phyloP scores from a whole-genome alignment of 2,797 vertebrate species.

The Enteromius treurensis region DNA sequence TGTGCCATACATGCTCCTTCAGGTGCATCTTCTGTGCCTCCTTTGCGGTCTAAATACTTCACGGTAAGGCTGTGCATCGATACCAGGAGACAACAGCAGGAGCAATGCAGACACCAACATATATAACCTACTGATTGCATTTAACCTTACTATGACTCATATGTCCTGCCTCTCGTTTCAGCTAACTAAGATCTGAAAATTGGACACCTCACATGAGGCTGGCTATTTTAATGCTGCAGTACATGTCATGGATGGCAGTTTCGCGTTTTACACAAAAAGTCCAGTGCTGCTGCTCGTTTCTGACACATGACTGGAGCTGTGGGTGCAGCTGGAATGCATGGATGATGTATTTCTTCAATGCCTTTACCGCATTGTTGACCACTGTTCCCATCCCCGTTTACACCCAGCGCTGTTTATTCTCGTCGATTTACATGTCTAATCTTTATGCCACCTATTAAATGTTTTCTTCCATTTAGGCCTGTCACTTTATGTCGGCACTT shows the following conservation, averaged over 20 bases:
- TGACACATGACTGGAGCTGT: background rate
- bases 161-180: slow-evolving; percentile 12
- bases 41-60: background rate
- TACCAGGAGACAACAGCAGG: background rate
- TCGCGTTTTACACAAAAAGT: background rate
- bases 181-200: background rate
- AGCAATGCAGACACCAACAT: slow-evolving; percentile 12
- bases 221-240: background rate
- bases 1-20: background rate
- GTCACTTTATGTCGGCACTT: slow-evolving; percentile 11
- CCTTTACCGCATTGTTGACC: slow-evolving; percentile 35
- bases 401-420: slow-evolving; percentile 14
- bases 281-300: background rate
- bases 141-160: slow-evolving; percentile 57
- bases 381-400: slow-evolving; percentile 16
- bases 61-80: background rate
- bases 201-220: background rate
- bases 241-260: background rate
- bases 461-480: slow-evolving; percentile 10
- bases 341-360: slow-evolving; percentile 23
- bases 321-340: slow-evolving; percentile 7
- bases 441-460: background rate
- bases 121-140: slow-evolving; percentile 23
- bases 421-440: background rate
- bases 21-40: background rate